phyloP scores from a whole-genome alignment of 1,140 invertebrate species.

The Drosophila takahashii region DNA sequence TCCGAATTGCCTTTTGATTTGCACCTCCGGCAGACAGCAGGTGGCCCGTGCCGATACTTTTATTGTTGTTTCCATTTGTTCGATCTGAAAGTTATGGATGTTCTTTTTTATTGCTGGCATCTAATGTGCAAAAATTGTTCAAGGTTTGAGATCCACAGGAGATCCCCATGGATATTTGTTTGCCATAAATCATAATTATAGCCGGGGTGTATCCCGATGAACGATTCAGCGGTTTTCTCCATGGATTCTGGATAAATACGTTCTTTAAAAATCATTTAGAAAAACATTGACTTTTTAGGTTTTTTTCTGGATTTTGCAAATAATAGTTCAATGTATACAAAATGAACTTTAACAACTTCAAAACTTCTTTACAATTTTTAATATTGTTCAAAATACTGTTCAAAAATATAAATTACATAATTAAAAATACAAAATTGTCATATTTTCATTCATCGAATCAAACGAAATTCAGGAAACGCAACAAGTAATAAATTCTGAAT shows the following conservation, averaged over 20 bases:
- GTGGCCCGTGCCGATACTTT: conserved; percentile 41
- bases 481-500: conserved; percentile 38
- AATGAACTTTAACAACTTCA: too few relatives aligned
- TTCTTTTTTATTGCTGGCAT: neutral
- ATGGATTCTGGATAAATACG: neutral
- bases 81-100: conserved; percentile 6
- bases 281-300: neutral
- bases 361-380: too few relatives aligned
- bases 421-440: neutral
- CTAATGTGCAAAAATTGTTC: neutral
- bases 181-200: conserved; percentile 22
- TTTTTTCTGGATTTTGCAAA: too few relatives aligned
- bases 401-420: neutral
- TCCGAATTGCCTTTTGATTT: conserved; percentile 50
- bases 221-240: conserved; percentile 9
- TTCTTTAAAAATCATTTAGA: neutral
- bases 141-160: conserved; percentile 17
- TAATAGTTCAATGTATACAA: too few relatives aligned
- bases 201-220: conserved; percentile 9
- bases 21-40: conserved; percentile 47
- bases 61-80: conserved; percentile 26
- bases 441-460: conserved; percentile 18
- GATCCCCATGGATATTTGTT: conserved; percentile 14
- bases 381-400: neutral
- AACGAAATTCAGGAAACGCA: conserved; percentile 16